Evolutionary conservation across 1,140 invertebrate species (phyloP).

Genomic region (Macrotrachela quadricornifera): DNA sequence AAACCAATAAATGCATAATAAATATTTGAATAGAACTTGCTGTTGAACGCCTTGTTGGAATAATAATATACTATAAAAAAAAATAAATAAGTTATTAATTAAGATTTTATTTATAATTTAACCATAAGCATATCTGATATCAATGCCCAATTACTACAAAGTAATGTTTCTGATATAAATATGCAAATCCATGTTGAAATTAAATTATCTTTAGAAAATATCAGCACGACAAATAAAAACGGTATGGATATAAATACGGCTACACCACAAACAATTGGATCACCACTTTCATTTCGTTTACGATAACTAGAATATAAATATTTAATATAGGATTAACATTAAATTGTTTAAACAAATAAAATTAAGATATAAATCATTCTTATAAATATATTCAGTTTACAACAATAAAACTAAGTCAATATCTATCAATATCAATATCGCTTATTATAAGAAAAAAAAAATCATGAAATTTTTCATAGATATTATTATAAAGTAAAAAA

Average conservation of each 20-base stretch:
- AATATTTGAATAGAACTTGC: slow-evolving; percentile 28
- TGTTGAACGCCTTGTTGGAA: slow-evolving; percentile 25
- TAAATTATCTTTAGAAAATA: slow-evolving; percentile 1
- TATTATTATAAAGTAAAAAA: too few species aligned
- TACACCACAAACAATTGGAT: slow-evolving; percentile 71
- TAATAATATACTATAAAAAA: slow-evolving; percentile 8
- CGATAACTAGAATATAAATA: slow-evolving; percentile 16
- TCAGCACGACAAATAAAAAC: slow-evolving; percentile 49
- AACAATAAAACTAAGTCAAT: too few species aligned
- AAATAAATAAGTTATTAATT: background rate
- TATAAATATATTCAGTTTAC: too few species aligned
- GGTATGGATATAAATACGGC: slow-evolving; percentile 65
- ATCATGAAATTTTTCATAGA: too few species aligned
- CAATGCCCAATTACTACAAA: slow-evolving; percentile 93
- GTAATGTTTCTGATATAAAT: slow-evolving; percentile 35
- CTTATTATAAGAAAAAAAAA: too few species aligned
- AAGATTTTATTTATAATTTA: background rate
- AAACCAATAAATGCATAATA: slow-evolving; percentile 17
- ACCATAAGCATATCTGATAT: slow-evolving; percentile 92
- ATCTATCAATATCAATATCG: too few species aligned
- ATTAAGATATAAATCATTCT: too few species aligned
- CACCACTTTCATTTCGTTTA: slow-evolving; percentile 42
- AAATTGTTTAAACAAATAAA: too few species aligned
- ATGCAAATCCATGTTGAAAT: slow-evolving; percentile 39
- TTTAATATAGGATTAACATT: too few species aligned